Conservation (phyloP, 2,888 invertebrate species). For the Fragum whitleyi region DNA sequence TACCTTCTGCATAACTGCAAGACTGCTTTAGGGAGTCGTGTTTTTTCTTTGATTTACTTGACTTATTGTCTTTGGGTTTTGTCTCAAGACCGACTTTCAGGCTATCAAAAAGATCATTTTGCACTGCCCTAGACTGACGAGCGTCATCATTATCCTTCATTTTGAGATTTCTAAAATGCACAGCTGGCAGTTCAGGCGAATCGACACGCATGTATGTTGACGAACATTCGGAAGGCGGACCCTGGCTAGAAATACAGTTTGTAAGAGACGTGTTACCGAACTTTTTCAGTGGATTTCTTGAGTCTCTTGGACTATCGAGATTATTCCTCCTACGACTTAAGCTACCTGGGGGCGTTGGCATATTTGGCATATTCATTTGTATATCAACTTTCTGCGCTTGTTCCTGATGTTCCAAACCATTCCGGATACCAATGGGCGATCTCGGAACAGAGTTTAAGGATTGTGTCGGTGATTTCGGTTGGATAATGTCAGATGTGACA, state of each 20-base stretch:
- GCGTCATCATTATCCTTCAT: constrained; percentile 63
- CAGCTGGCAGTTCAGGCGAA: constrained; percentile 83
- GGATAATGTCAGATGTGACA: not conserved
- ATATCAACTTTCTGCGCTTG: constrained; percentile 63
- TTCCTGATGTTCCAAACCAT: constrained; percentile 41
- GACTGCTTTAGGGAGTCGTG: constrained; percentile 10
- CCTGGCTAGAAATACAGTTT: constrained; percentile 75
- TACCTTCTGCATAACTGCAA: not conserved
- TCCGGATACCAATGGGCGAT: constrained; percentile 49
- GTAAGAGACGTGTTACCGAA: constrained; percentile 73
- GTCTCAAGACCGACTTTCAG: constrained; percentile 70
- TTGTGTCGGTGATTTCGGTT: constrained; percentile 47
- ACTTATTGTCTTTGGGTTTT: constrained; percentile 44
- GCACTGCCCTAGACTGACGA: constrained; percentile 67
- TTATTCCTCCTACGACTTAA: constrained; percentile 78
- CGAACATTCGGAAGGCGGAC: constrained; percentile 65
- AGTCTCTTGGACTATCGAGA: constrained; percentile 72
- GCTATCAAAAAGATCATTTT: constrained; percentile 79
- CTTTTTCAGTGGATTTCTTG: constrained; percentile 75
- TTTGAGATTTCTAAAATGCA: constrained; percentile 82
- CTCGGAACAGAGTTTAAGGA: constrained; percentile 51
- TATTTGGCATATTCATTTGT: constrained; percentile 65
- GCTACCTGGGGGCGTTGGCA: constrained; percentile 81
- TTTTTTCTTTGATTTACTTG: constrained; percentile 48
- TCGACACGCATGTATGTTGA: constrained; percentile 71